These are phyloP conservation scores for Drusus annulatus DNA, from an alignment of 1,140 invertebrate species.

Conservation along the genomic window DNA sequence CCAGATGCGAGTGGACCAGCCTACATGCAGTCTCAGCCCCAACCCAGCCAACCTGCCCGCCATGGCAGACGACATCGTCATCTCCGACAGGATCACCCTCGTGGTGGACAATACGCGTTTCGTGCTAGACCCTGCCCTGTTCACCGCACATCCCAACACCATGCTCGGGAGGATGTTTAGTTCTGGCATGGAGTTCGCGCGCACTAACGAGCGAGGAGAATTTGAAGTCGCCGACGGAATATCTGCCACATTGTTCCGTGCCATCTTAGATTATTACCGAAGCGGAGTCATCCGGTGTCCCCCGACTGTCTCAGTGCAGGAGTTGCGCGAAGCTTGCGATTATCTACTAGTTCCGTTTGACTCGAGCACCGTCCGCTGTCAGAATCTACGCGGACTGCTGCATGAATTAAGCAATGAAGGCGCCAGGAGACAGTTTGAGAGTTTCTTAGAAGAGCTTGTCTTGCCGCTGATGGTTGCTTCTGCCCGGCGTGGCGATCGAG, in stretches of 20 bases:
- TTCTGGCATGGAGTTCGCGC: slow-evolving; percentile 92
- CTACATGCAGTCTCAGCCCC: slow-evolving; percentile 7
- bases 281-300: slow-evolving; percentile 91
- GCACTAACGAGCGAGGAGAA: slow-evolving; percentile 96
- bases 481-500: slow-evolving; percentile 90
- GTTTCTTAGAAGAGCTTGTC: slow-evolving; percentile 95
- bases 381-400: slow-evolving; percentile 87
- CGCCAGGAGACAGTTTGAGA: slow-evolving; percentile 96
- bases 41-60: background rate
- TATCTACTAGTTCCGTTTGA: slow-evolving; percentile 98
- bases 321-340: slow-evolving; percentile 98
- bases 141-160: slow-evolving; percentile 93
- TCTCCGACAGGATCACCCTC: slow-evolving; percentile 46
- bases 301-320: slow-evolving; percentile 79
- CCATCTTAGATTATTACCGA: slow-evolving; percentile 97
- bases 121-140: slow-evolving; percentile 91
- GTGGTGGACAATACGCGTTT: slow-evolving; percentile 69
- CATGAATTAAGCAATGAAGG: slow-evolving; percentile 99
- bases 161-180: slow-evolving; percentile 98
- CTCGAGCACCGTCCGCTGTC: slow-evolving; percentile 93
- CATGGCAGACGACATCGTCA: background rate
- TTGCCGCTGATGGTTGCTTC: slow-evolving; percentile 97
- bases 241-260: slow-evolving; percentile 94
- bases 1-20: slow-evolving; percentile 24
- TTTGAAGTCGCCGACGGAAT: slow-evolving; percentile 99